phyloP scores from a whole-genome alignment of 2,888 invertebrate genomes.

The Craniophora ligustri region DNA sequence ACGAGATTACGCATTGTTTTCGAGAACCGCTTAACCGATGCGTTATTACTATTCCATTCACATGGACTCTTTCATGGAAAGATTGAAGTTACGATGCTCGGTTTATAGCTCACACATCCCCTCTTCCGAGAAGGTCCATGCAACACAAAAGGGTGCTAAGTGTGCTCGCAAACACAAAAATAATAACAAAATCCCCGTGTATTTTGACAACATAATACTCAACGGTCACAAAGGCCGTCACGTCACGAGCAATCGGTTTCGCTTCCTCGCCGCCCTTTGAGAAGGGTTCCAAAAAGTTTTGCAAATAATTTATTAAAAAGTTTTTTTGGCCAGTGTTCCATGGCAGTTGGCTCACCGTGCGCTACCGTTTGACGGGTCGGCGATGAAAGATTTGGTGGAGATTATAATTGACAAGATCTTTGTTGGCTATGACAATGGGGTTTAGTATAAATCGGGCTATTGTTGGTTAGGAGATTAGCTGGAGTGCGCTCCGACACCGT shows the following conservation, averaged over 20 bases:
- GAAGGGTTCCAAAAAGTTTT: slow-evolving; percentile 84
- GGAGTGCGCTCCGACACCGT: slow-evolving; percentile 68
- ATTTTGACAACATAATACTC: slow-evolving; percentile 89
- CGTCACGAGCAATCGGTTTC: slow-evolving; percentile 87
- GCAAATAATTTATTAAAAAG: slow-evolving; percentile 86
- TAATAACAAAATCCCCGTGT: slow-evolving; percentile 88
- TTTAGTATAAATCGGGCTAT: slow-evolving; percentile 79
- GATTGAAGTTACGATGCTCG: slow-evolving; percentile 73
- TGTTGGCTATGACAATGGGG: slow-evolving; percentile 83
- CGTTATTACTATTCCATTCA: slow-evolving; percentile 82
- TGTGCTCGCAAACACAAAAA: slow-evolving; percentile 87
- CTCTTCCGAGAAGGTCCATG: slow-evolving; percentile 78
- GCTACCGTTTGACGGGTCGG: slow-evolving; percentile 85
- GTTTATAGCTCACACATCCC: slow-evolving; percentile 80
- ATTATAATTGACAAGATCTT: slow-evolving; percentile 89
- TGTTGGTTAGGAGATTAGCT: slow-evolving; percentile 82
- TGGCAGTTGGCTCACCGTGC: slow-evolving; percentile 74
- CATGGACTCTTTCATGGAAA: slow-evolving; percentile 79
- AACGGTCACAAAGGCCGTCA: slow-evolving; percentile 85
- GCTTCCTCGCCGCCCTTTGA: slow-evolving; percentile 84
- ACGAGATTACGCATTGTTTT: slow-evolving; percentile 71
- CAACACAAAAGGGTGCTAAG: slow-evolving; percentile 85
- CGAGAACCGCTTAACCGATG: slow-evolving; percentile 62
- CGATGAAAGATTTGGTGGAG: slow-evolving; percentile 79
- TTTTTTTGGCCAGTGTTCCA: slow-evolving; percentile 67